phyloP scores from a whole-genome alignment of 2,113 vertebrate genomes.

The Telmatochromis sp. region DNA sequence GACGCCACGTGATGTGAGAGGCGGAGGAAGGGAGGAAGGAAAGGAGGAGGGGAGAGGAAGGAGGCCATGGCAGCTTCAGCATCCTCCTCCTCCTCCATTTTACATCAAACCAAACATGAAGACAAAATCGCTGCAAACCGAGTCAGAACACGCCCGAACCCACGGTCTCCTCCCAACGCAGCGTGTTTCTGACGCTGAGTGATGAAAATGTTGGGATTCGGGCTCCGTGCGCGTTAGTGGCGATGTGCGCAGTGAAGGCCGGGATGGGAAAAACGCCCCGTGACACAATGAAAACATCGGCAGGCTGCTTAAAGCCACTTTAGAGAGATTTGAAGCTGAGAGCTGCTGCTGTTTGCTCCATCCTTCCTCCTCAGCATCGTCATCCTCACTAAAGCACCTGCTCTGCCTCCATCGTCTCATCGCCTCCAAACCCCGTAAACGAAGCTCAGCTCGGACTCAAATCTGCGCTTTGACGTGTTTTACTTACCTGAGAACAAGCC shows the following conservation, averaged over 20 bases:
- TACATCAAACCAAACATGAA: not conserved
- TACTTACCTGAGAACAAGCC: conserved; percentile 63
- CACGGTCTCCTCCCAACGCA: accelerated
- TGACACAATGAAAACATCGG: not conserved
- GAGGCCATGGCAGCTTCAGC: conserved; percentile 22
- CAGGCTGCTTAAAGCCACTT: not conserved
- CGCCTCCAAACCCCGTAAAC: not conserved
- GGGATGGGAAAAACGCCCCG: conserved; percentile 14
- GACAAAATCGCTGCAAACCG: not conserved
- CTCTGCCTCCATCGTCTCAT: not conserved
- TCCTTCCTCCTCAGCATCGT: not conserved
- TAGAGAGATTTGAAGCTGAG: not conserved
- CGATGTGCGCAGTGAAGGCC: conserved; percentile 39
- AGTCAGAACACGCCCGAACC: not conserved
- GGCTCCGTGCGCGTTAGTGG: not conserved
- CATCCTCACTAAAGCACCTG: not conserved
- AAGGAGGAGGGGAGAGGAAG: not conserved
- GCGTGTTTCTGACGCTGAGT: accelerated
- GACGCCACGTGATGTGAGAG: not conserved
- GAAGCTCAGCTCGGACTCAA: not conserved
- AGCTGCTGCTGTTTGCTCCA: not conserved
- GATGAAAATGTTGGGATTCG: accelerated
- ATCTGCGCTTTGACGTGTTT: not conserved
- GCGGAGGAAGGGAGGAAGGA: not conserved
- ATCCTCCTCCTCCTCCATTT: conserved; percentile 48